A percentile compares a stretch with the other conserved stretches of the same genome.
Conservation (phyloP, 2,113 vertebrate genomes). For the Seriola aureovittata region DNA sequence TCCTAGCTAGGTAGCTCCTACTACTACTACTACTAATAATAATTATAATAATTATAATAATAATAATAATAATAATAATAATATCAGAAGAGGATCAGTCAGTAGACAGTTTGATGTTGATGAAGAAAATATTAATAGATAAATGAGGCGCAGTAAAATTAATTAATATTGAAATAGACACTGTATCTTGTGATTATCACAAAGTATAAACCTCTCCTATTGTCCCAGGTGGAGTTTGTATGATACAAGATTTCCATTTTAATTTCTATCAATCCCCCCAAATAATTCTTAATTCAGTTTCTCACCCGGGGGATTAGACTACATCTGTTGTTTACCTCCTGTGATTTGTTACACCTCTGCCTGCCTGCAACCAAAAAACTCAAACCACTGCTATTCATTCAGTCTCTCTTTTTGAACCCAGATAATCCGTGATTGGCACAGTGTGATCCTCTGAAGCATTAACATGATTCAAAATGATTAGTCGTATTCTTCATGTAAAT, state of each 20-base stretch:
- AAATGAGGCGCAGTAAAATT: neutral
- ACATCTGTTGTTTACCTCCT: constrained; percentile 42
- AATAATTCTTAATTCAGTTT: constrained; percentile 50
- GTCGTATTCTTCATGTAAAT: constrained; percentile 56
- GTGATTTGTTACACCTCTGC: constrained; percentile 49
- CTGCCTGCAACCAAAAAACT: constrained; percentile 34
- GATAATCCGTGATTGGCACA: constrained; percentile 69
- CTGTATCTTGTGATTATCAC: neutral
- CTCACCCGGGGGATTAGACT: constrained; percentile 58
- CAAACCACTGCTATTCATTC: constrained; percentile 12
- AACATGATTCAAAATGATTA: constrained; percentile 29
- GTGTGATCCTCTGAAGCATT: constrained; percentile 43
- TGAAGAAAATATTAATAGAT: neutral
- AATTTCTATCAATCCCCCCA: constrained; percentile 50
- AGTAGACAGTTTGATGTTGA: neutral
- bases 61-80: too few species aligned
- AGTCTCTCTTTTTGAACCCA: constrained; percentile 25
- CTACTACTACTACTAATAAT: too few species aligned
- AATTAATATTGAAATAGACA: neutral
- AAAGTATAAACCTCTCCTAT: neutral
- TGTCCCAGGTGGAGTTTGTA: neutral
- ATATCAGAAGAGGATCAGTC: neutral
- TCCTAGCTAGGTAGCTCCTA: too few species aligned
- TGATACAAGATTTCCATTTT: constrained; percentile 44
- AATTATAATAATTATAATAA: too few species aligned